phyloP scores from a whole-genome alignment of 2,797 vertebrate species.

The Sciurus carolinensis region DNA sequence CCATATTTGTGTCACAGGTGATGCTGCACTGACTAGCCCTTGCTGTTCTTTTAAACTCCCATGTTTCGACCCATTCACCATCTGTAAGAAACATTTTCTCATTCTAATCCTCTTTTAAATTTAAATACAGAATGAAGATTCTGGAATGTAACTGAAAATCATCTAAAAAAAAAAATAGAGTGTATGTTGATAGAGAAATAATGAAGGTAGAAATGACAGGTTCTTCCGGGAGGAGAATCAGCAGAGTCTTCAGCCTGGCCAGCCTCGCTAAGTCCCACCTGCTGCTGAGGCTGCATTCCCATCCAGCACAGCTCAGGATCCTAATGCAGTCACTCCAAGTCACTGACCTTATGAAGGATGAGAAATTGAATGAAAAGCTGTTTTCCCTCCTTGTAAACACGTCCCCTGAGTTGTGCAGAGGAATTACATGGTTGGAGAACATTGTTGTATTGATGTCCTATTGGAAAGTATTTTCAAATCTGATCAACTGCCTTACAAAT shows the following conservation, averaged over 20 bases:
- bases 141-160: not conserved
- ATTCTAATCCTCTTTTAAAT: not conserved
- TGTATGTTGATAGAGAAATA: too few relatives aligned
- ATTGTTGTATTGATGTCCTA: not conserved
- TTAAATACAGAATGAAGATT: not conserved
- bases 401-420: not conserved
- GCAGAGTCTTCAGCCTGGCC: too few relatives aligned
- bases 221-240: not conserved
- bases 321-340: not conserved
- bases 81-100: not conserved
- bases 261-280: accelerated
- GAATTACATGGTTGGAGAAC: not conserved
- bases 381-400: not conserved
- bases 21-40: not conserved
- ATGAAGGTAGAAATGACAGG: too few relatives aligned
- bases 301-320: not conserved
- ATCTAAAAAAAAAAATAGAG: not conserved
- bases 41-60: not conserved
- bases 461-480: constrained; percentile 41
- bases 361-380: not conserved
- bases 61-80: not conserved
- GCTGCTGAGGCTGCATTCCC: accelerated
- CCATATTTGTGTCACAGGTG: not conserved
- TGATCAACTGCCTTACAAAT: not conserved
- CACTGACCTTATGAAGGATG: not conserved